Percentiles rank a stretch among this genome's conserved stretches.
phyloP scores from a whole-genome alignment of 2,888 invertebrate genomes.

The Cantharis lateralis region DNA sequence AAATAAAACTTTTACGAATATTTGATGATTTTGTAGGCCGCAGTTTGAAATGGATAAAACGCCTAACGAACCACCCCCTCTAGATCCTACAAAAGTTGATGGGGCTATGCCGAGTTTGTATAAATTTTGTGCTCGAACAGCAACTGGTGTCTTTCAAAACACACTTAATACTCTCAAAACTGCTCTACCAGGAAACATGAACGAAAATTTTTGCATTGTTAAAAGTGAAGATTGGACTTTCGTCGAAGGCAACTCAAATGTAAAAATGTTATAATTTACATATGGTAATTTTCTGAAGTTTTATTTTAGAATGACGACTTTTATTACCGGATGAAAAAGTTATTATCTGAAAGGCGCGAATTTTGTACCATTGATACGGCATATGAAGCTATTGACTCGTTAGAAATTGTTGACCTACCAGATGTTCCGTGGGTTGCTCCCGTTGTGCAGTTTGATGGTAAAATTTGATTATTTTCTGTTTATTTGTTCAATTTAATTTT shows the following conservation, averaged over 20 bases:
- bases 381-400: conserved; percentile 57
- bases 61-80: conserved; percentile 32
- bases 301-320: conserved; percentile 53
- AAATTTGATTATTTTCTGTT: neutral
- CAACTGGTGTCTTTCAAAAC: conserved; percentile 72
- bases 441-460: conserved; percentile 36
- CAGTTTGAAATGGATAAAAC: conserved; percentile 35
- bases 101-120: conserved; percentile 56
- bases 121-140: conserved; percentile 75
- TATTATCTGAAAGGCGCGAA: conserved; percentile 62
- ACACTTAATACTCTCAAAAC: conserved; percentile 77
- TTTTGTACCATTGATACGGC: conserved; percentile 65
- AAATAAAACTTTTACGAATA: neutral
- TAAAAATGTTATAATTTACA: conserved; percentile 35
- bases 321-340: conserved; percentile 57
- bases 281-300: neutral
- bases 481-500: conserved; percentile 24
- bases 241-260: conserved; percentile 52
- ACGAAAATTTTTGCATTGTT: conserved; percentile 48
- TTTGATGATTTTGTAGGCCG: conserved; percentile 26
- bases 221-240: conserved; percentile 57
- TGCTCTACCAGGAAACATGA: conserved; percentile 63
- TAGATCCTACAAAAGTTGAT: conserved; percentile 47
- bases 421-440: conserved; percentile 11
- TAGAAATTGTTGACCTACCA: conserved; percentile 21